These are phyloP conservation scores for Myopa testacea DNA, from an alignment of 2,888 invertebrate genomes.

Conservation along the genomic window DNA sequence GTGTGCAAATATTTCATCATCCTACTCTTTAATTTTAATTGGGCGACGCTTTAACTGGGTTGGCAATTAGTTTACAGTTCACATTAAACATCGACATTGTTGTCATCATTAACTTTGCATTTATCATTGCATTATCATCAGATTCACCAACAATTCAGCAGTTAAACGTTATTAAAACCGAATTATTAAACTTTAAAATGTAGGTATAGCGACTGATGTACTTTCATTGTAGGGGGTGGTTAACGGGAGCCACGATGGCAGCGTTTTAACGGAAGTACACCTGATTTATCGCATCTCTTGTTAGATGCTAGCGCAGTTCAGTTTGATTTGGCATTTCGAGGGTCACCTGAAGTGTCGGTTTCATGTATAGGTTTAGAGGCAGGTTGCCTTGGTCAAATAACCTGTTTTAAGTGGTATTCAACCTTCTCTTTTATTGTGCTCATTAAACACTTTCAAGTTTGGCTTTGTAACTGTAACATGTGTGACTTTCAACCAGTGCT, in stretches of 20 bases:
- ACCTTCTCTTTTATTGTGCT: not conserved
- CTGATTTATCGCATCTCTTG: too few species aligned
- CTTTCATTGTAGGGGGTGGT: too few species aligned
- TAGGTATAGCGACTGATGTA: too few species aligned
- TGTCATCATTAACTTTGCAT: not conserved
- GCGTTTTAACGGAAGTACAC: not conserved
- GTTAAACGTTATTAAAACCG: too few species aligned
- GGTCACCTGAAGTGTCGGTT: not conserved
- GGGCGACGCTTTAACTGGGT: not conserved
- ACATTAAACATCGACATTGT: conserved; percentile 9
- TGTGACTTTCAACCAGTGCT: not conserved
- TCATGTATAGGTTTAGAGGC: not conserved
- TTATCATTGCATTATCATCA: too few species aligned
- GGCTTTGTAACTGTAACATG: conserved; percentile 11
- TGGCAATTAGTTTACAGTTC: not conserved
- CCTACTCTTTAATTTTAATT: conserved; percentile 1
- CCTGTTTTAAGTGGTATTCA: not conserved
- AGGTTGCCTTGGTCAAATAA: not conserved
- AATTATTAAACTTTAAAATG: too few species aligned
- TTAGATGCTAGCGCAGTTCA: not conserved
- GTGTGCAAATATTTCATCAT: conserved; percentile 27
- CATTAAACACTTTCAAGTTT: not conserved
- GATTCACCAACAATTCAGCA: too few species aligned
- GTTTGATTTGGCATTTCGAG: conserved; percentile 5
- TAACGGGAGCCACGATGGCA: too few species aligned